Base-by-base conservation (phyloP, 2,797 vertebrate species). In the Amphiprion clarkii region DNA sequence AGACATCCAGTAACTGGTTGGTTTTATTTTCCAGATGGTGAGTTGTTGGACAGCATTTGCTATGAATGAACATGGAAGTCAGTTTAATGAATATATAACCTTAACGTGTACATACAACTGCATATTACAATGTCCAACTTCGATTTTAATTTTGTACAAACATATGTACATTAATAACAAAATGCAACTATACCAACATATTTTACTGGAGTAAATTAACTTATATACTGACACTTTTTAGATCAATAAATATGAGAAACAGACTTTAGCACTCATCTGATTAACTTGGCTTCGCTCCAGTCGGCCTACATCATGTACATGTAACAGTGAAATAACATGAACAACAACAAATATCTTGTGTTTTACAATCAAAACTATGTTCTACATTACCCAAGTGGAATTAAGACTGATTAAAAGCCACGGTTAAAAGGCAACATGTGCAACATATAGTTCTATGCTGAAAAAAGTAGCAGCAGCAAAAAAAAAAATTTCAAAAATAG, bases 221-320 rank as follows among this genome's bases (percentile, higher is more conserved):
- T 55, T 52, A 44, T 46, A 61, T 48, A 78, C 17, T 71, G 13
- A 58, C 31, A 67, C 66, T 59, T 74, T 13, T 21, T 21, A 39
- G 53, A 81, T 67, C 29, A 84, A 88, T 89, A 89, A 86, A 88
- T 91, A 82, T 78, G 25, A 74, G 53, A 83, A 78, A 57, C 49
- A 59, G 52, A 62, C 33, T 23, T 8, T 58, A 17, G 14, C 57
- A 42, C 6, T 53, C 46, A 4, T 69, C 12, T 71, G 31, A 84
- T 59, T 44, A 53, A 75, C 42, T 44, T 83, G 9, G 56, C 27
- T 87, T 72, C n/a, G 44, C 44, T 57, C n/a, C 58, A 64, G 33
- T 51, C 3, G 46, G 69, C 40, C 51, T 67, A 64, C n/a, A 77
- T 74, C 60, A 74, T 64, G 19, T 51, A 67, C 51, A 67, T 85